Conservation (phyloP, 2,888 invertebrate genomes). For the Hemaris fuciformis region DNA sequence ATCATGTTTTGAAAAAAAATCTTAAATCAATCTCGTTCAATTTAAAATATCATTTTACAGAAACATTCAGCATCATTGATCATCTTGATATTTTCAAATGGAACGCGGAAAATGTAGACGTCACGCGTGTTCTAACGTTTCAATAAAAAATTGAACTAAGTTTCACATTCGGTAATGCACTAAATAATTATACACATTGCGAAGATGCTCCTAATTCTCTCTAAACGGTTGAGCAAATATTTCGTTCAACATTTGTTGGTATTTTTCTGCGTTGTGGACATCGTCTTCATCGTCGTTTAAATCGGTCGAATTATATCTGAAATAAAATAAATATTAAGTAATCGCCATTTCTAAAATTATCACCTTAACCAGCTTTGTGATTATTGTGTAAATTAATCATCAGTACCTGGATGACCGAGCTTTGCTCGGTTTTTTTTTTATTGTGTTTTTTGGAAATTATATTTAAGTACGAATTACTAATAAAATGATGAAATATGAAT, state of each 20-base stretch:
- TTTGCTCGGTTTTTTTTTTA: no score
- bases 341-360: no score
- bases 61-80: neutral
- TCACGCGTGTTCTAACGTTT: neutral
- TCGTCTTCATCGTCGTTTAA: conserved; percentile 66
- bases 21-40: neutral
- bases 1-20: neutral
- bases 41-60: neutral
- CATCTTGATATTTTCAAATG: neutral
- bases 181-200: neutral
- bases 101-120: neutral
- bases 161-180: neutral
- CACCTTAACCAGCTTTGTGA: no score
- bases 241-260: conserved; percentile 71
- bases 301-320: conserved; percentile 58
- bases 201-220: conserved; percentile 52
- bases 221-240: conserved; percentile 78
- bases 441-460: no score
- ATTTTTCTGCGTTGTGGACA: conserved; percentile 70
- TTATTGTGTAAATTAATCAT: no score
- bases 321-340: conserved; percentile 22
- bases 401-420: no score
- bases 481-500: no score
- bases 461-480: no score
- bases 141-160: conserved; percentile 4